Evolutionary conservation across 30 jellyfish, hydroid and myxozoan genomes (phyloP), one percentile per base, ranked within the genome.

Genomic region (Aurelia sp.): DNA sequence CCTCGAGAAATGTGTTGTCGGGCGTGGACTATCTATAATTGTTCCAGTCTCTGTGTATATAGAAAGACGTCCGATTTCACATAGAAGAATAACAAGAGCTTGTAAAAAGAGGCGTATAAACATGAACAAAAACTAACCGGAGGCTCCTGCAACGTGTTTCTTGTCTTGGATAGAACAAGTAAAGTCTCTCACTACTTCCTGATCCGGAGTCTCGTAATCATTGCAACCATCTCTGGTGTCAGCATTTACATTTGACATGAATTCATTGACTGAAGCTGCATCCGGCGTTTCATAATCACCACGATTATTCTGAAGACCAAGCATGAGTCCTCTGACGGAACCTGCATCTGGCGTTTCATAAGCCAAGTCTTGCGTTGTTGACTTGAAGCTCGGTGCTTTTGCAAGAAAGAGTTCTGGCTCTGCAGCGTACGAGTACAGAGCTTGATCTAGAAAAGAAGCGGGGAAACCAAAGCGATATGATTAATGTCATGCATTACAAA

Each of bases 251-350:
- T 60, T 65, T 33, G 85, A 15, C 13, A 82, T 71, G 71, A 82
- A 82, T 3, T 70, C 79, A 40, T 55, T 82, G 9, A 82, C 91
- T 22, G 78, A 53, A 44, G 30, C 21, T 59, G 85, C 23, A 44
- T 82, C 91, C 12, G 91, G 91, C 3, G 79, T 70, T 70, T 82
- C 91, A 48, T 82, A 82, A 58, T 66, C 73, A 31, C 71, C 79
- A 7, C 19, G 30, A 22, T 62, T 41, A n/a, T 82, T 61, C 58
- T 44, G 73, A 22, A 82, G 67, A 22, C 91, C 91, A 7, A 82
- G 64, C 91, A 82, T 82, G 19, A 82, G 44, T 15, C 91, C 91
- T 44, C 91, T 59, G 19, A 82, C 91, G 41, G 85, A 51, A 17
- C 47, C 27, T 2, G 60, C 62, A 35, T 82, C 91, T 71, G 91